phyloP scores from a whole-genome alignment of 1,140 invertebrate genomes.

The Brachionus plicatilis region DNA sequence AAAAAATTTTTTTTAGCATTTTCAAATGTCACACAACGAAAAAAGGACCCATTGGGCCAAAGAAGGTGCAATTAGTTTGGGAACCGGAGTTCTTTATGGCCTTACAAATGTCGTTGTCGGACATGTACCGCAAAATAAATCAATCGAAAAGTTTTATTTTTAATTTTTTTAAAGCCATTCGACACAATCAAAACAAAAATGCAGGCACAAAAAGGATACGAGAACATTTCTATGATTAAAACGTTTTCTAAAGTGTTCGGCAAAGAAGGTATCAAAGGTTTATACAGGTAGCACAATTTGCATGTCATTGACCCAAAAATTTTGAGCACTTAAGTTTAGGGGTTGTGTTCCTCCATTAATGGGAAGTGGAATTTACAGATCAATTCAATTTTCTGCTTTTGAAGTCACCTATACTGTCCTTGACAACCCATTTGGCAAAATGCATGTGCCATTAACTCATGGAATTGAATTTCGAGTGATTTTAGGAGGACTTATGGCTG shows the following conservation, averaged over 20 bases:
- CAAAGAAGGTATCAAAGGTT: conserved; percentile 47
- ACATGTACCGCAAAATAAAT: conserved; percentile 41
- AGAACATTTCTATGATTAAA: conserved; percentile 48
- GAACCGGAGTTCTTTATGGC: conserved; percentile 52
- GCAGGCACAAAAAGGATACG: conserved; percentile 51
- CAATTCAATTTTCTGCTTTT: conserved; percentile 52
- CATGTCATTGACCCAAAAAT: neutral
- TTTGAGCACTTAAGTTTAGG: conserved; percentile 42
- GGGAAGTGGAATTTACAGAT: conserved; percentile 51
- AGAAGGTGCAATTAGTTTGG: conserved; percentile 50
- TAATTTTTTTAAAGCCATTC: conserved; percentile 44
- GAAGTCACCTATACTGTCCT: conserved; percentile 50
- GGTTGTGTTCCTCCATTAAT: conserved; percentile 51
- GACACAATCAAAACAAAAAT: conserved; percentile 55
- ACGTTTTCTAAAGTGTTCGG: conserved; percentile 47
- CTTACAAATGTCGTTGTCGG: conserved; percentile 50
- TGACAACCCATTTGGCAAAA: conserved; percentile 44
- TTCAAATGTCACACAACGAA: conserved; percentile 50
- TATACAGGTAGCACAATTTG: conserved; percentile 47
- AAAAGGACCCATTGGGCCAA: conserved; percentile 49
- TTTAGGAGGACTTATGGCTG: conserved; percentile 45
- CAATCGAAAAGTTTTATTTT: neutral
- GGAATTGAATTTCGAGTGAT: conserved; percentile 50
- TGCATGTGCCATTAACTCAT: conserved; percentile 46
- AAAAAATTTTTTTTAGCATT: neutral